Evolutionary conservation across 2,888 invertebrate species (phyloP).

Genomic region (Idaea straminata): DNA sequence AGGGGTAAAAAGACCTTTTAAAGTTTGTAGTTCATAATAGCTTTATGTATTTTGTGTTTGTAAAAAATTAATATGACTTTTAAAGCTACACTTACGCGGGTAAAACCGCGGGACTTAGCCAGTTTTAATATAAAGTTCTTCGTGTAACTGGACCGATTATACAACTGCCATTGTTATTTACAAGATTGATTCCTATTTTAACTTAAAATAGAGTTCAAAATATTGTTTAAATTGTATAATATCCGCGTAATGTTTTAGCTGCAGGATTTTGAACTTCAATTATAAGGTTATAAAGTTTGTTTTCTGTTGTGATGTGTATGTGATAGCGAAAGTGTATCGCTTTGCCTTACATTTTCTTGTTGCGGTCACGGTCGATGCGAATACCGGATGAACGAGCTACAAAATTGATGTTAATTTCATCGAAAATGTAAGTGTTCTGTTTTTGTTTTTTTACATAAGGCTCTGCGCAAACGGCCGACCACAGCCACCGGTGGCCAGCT

Average conservation of each 20-base stretch:
- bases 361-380: neutral
- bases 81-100: too few species aligned
- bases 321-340: neutral
- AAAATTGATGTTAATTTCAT: neutral
- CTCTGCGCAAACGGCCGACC: too few species aligned
- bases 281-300: neutral
- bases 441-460: too few species aligned
- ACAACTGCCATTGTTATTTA: neutral
- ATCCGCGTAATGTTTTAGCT: neutral
- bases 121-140: neutral
- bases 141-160: neutral
- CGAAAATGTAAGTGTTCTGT: neutral
- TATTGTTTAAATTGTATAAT: neutral
- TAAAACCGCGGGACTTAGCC: too few species aligned
- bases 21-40: too few species aligned
- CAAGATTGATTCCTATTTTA: neutral
- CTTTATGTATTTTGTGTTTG: too few species aligned
- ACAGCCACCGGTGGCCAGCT: too few species aligned
- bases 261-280: neutral
- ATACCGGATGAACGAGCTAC: neutral
- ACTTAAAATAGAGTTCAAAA: neutral
- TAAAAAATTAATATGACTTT: too few species aligned
- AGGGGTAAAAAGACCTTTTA: too few species aligned
- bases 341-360: neutral
- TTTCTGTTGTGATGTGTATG: neutral